Conservation (phyloP, 2,797 vertebrate species). For the Lophotriccus pileatus region DNA sequence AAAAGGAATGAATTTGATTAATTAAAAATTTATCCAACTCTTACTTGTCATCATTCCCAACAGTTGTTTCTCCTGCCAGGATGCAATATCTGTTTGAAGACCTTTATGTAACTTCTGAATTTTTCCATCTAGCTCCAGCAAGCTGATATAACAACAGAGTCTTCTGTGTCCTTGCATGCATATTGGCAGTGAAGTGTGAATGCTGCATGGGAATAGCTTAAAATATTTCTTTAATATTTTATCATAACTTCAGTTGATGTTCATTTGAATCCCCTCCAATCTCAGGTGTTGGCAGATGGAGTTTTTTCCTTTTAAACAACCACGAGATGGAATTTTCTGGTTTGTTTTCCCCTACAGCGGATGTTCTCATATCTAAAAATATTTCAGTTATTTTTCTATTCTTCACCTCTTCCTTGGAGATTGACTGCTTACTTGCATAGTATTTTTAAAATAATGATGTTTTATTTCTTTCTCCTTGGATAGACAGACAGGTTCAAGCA, state of each 20-base stretch:
- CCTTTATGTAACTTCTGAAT: not conserved
- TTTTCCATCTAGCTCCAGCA: not conserved
- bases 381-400: slow-evolving; percentile 16
- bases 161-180: not conserved
- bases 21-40: not conserved
- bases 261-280: not conserved
- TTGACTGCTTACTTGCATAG: not conserved
- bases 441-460: not conserved
- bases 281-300: slow-evolving; percentile 4
- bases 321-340: not conserved
- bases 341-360: slow-evolving; percentile 5
- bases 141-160: not conserved
- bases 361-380: not conserved
- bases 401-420: not conserved
- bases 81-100: not conserved
- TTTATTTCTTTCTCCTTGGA: not conserved
- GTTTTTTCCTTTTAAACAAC: not conserved
- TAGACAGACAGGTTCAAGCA: not conserved
- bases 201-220: not conserved
- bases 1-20: not conserved
- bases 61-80: not conserved
- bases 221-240: slow-evolving; percentile 49
- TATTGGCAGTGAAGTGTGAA: not conserved
- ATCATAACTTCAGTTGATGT: not conserved
- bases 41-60: not conserved